Percentiles rank a stretch among this genome's conserved stretches.
Evolutionary conservation across 2,797 vertebrate species (phyloP).

Genomic region (Sebastes itinus): DNA sequence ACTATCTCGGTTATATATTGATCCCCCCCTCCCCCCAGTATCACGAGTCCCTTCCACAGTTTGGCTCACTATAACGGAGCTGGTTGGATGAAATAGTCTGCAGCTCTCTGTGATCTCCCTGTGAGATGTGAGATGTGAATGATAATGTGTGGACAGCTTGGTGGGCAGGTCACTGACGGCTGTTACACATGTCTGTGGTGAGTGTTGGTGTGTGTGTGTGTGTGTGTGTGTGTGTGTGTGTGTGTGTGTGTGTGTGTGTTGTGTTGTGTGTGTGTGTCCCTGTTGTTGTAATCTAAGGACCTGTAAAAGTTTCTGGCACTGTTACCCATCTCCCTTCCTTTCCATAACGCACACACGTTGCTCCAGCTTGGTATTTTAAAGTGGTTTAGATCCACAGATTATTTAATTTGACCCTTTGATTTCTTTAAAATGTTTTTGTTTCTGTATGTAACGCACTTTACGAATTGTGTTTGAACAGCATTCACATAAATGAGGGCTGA

Average conservation of each 20-base stretch:
- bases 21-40: too few relatives aligned
- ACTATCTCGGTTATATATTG: background rate
- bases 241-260: background rate
- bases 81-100: background rate
- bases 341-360: background rate
- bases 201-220: background rate
- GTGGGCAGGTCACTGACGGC: background rate
- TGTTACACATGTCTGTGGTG: background rate
- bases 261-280: background rate
- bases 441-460: background rate
- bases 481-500: background rate
- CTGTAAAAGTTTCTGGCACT: slow-evolving; percentile 27
- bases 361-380: background rate
- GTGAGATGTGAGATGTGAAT: background rate
- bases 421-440: background rate
- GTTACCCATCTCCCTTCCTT: background rate
- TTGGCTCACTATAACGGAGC: background rate
- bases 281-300: slow-evolving; percentile 21
- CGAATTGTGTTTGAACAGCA: background rate
- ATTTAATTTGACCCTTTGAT: background rate
- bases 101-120: background rate
- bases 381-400: background rate
- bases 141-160: background rate
- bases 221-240: too few relatives aligned
- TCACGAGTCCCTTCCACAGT: background rate